Evolutionary conservation across 2,888 invertebrate species (phyloP).

Genomic region (Mesorhabditis belari): DNA sequence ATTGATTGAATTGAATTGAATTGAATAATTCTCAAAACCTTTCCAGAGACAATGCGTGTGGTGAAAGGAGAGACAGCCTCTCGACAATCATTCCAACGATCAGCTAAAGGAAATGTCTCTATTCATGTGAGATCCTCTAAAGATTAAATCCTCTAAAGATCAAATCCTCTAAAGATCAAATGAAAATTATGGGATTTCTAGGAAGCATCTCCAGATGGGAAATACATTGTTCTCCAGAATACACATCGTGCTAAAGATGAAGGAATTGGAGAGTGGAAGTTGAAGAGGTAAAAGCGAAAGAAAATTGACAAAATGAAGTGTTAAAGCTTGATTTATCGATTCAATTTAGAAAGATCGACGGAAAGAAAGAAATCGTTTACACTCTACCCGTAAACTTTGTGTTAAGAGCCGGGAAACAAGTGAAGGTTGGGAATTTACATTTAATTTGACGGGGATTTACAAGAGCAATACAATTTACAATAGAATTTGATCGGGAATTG

Average conservation of each 20-base stretch:
- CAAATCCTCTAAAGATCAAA: neutral
- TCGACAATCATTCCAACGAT: slow-evolving; percentile 58
- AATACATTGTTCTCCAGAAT: slow-evolving; percentile 56
- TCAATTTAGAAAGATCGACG: slow-evolving; percentile 46
- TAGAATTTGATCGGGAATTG: neutral
- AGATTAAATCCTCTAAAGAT: neutral
- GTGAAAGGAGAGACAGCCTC: slow-evolving; percentile 56
- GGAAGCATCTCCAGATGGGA: slow-evolving; percentile 56
- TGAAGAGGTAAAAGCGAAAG: slow-evolving; percentile 52
- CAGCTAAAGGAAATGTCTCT: slow-evolving; percentile 57
- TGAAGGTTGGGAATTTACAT: slow-evolving; percentile 19
- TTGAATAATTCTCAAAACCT: neutral
- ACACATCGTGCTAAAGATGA: slow-evolving; percentile 54
- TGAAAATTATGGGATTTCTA: slow-evolving; percentile 8
- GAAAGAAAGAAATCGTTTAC: slow-evolving; percentile 38
- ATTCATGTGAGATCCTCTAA: slow-evolving; percentile 36
- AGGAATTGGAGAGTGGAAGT: slow-evolving; percentile 53
- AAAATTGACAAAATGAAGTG: slow-evolving; percentile 5
- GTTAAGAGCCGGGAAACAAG: slow-evolving; percentile 31
- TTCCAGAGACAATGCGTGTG: slow-evolving; percentile 32
- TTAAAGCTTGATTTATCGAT: neutral
- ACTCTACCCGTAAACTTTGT: slow-evolving; percentile 31
- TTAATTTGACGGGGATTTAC: neutral
- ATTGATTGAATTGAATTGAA: neutral
- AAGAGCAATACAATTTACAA: neutral